Evolutionary conservation across 2,888 invertebrate genomes (phyloP).

Genomic region (Synergus umbraculus): DNA sequence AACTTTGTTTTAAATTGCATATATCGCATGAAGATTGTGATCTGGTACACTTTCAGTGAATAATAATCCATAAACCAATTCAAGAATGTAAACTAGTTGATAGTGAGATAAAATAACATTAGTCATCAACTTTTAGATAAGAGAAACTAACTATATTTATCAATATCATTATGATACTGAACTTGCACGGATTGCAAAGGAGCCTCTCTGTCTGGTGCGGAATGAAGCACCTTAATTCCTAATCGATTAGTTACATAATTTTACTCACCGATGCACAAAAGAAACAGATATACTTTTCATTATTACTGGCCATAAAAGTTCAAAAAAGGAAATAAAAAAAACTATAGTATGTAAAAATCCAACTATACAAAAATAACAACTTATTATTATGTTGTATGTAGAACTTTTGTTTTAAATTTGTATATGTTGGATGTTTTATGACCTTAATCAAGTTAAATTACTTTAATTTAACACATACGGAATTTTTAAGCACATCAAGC

Average conservation of each 20-base stretch:
- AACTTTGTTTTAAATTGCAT: background rate
- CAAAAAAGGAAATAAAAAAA: background rate
- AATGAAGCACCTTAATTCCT: constrained; percentile 3
- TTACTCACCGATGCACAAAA: background rate
- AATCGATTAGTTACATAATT: constrained; percentile 17
- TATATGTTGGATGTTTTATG: too few relatives aligned
- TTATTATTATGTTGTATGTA: too few relatives aligned
- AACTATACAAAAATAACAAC: background rate
- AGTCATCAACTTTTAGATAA: background rate
- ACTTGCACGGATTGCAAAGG: background rate
- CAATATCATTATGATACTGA: background rate
- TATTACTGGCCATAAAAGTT: background rate
- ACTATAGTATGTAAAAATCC: background rate
- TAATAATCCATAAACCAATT: background rate
- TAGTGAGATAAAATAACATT: background rate
- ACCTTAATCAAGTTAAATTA: background rate
- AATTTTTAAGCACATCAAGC: background rate
- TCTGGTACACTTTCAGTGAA: background rate
- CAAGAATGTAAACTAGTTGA: background rate
- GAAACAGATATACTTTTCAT: background rate
- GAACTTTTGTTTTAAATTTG: too few relatives aligned
- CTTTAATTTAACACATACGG: background rate
- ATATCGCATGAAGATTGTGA: background rate
- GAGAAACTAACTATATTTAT: background rate
- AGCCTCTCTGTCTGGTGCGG: background rate